Percentiles rank a stretch among this genome's conserved stretches.
These are phyloP conservation scores for Malurus melanocephalus DNA, from an alignment of 2,113 vertebrate species.

Conservation along the genomic window DNA sequence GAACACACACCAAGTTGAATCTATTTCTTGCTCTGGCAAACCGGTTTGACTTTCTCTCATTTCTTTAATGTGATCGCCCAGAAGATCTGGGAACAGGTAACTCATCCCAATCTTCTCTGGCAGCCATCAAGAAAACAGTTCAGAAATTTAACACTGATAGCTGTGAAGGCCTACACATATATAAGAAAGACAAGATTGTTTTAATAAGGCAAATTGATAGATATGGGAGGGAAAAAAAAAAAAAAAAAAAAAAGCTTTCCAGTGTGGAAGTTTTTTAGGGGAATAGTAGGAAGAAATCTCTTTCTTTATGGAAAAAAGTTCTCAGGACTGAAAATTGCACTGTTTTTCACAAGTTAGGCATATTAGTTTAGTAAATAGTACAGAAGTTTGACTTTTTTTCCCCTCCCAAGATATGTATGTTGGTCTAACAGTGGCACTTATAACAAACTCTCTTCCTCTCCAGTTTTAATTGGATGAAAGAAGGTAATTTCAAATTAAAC, in stretches of 20 bases:
- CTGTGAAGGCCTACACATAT: neutral
- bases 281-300: neutral
- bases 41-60: neutral
- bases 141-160: neutral
- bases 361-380: neutral
- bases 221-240: too few relatives aligned
- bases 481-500: neutral
- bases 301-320: neutral
- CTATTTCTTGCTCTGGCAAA: neutral
- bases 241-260: neutral
- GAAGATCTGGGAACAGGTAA: neutral
- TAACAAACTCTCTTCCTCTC: neutral
- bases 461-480: neutral
- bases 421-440: neutral
- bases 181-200: neutral
- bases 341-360: neutral
- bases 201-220: neutral
- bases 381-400: fast-evolving
- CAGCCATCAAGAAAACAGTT: neutral
- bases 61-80: neutral
- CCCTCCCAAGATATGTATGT: fast-evolving
- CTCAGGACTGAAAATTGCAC: neutral
- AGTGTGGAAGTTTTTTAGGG: fast-evolving
- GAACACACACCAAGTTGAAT: neutral
- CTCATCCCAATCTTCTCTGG: neutral